These are phyloP conservation scores for Notolepis coatsorum DNA, from an alignment of 2,797 vertebrate species.

Conservation along the genomic window DNA sequence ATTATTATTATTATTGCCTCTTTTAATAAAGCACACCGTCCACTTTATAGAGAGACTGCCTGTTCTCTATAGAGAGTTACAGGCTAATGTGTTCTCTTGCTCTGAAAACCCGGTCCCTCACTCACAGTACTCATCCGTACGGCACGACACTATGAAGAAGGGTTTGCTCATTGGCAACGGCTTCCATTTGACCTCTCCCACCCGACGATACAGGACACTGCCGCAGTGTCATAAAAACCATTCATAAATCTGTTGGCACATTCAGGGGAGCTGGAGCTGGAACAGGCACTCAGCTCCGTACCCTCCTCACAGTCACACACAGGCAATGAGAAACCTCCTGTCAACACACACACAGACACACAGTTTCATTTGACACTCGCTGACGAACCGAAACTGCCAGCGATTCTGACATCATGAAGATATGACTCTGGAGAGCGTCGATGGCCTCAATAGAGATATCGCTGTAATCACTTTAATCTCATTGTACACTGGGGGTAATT, in stretches of 20 bases:
- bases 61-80: no score
- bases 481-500: no score
- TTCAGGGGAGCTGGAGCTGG: neutral
- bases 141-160: neutral
- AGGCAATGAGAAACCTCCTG: conserved; percentile 6
- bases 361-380: neutral
- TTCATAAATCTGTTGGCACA: conserved; percentile 22
- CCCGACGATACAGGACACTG: neutral
- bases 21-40: no score
- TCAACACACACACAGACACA: neutral
- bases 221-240: conserved; percentile 3
- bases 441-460: no score
- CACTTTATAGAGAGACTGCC: no score
- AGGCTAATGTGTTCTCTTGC: neutral
- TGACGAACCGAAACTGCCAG: neutral
- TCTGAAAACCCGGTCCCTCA: neutral
- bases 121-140: neutral
- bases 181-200: neutral
- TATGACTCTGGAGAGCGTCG: no score
- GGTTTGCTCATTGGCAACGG: neutral
- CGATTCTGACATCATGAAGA: neutral
- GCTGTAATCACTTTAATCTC: no score
- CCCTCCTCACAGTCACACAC: neutral
- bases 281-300: neutral
- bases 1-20: no score